A percentile compares a stretch with the other conserved stretches of the same genome.
phyloP scores from a whole-genome alignment of 1,140 invertebrate genomes.

The Vollenhovia emeryi region DNA sequence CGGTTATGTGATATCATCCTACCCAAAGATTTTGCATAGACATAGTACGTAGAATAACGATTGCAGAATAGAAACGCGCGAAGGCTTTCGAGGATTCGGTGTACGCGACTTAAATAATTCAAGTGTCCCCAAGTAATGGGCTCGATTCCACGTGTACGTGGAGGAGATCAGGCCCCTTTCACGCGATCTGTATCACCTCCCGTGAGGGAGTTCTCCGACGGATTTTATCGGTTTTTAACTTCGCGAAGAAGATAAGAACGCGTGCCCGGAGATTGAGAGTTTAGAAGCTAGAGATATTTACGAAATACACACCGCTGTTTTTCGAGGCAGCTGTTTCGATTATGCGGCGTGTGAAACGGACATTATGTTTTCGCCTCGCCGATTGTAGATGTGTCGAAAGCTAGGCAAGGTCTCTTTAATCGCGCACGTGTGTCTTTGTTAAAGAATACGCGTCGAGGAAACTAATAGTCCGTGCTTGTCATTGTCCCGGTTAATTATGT shows the following conservation, averaged over 20 bases:
- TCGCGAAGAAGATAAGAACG: neutral
- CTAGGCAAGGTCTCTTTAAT: conserved; percentile 65
- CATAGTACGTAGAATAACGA: conserved; percentile 26
- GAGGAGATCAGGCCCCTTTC: conserved; percentile 12
- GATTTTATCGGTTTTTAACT: neutral
- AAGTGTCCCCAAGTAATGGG: conserved; percentile 56
- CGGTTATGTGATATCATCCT: neutral
- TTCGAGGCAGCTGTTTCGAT: neutral
- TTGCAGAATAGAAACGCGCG: conserved; percentile 61
- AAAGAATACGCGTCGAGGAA: neutral
- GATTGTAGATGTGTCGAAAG: conserved; percentile 53
- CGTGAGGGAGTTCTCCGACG: neutral
- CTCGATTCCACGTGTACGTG: conserved; percentile 41
- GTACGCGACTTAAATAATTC: conserved; percentile 73
- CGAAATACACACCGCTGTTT: neutral
- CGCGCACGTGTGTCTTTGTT: conserved; percentile 29
- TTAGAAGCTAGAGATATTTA: neutral
- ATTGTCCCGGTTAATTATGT: neutral
- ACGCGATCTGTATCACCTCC: neutral
- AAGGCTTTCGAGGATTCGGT: conserved; percentile 50
- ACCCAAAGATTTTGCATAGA: conserved; percentile 21
- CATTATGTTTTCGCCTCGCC: neutral
- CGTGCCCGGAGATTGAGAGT: neutral
- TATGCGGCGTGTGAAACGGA: neutral
- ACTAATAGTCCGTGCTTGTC: neutral